Conservation (phyloP, 2,797 vertebrate species). For the Craterocephalus amniculus region DNA sequence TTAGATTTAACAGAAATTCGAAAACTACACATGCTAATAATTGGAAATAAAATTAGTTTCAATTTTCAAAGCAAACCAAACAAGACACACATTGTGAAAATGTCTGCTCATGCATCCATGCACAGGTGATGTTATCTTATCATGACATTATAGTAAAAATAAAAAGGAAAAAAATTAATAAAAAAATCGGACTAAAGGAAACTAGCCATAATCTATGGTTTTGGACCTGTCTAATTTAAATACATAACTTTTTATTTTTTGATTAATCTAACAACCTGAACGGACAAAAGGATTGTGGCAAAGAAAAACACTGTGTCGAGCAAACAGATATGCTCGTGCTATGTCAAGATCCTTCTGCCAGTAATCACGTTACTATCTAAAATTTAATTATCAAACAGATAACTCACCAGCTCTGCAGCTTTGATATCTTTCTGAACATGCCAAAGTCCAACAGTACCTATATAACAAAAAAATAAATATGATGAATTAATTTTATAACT, state of each 20-base stretch:
- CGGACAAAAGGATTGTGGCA: conserved; percentile 31
- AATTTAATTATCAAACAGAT: conserved; percentile 45
- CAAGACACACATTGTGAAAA: not conserved
- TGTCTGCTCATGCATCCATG: conserved; percentile 25
- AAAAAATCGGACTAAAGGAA: not conserved
- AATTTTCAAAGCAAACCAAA: conserved; percentile 10
- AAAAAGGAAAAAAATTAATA: conserved; percentile 2
- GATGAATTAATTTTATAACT: not conserved
- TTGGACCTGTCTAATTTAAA: conserved; percentile 30
- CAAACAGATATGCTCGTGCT: conserved; percentile 32
- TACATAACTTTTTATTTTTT: conserved; percentile 22
- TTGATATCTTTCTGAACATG: conserved; percentile 21
- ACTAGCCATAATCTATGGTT: not conserved
- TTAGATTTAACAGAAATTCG: conserved; percentile 1
- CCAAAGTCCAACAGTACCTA: too few relatives aligned
- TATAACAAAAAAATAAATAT: not conserved
- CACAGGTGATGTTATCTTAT: conserved; percentile 16
- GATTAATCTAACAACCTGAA: conserved; percentile 30
- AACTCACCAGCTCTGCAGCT: conserved; percentile 34
- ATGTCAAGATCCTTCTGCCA: conserved; percentile 40
- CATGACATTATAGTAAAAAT: not conserved
- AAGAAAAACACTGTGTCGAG: conserved; percentile 42
- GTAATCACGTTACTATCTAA: conserved; percentile 48
- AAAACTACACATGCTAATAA: not conserved
- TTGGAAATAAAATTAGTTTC: not conserved